Evolutionary conservation across 2,888 invertebrate genomes (phyloP), one percentile per base, ranked within the genome.

Genomic region (Idaea dimidiata): DNA sequence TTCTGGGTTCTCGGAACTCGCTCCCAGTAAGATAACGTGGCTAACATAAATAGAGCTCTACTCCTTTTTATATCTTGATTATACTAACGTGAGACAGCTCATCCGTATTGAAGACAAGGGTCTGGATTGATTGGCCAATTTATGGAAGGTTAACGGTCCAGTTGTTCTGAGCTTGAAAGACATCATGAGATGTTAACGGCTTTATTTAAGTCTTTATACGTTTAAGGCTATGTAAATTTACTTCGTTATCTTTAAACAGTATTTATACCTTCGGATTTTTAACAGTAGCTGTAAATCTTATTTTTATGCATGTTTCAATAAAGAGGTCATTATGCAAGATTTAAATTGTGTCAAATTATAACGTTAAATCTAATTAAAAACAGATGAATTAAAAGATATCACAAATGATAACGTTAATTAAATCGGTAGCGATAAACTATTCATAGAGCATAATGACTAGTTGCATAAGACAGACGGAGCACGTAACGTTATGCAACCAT

Each of bases 121-220:
- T 74, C 77, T 75, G 66, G 72, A 76, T 78, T 80, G 78, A 80
- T 77, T 80, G 76, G 79, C 72, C 74, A 75, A 78, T 79, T 78
- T 76, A 70, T 75, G 71, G 68, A 75, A 81, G 79, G 83, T 80
- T 82, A 83, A 82, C 77, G 78, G 77, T 78, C 71, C 68, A 67
- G 69, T 69, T 65, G 71, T 71, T 70, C 70, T 59, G 65, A 73
- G 76, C 68, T 74, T 71, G 60, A 69, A 64, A 76, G 65, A 71
- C 63, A 71, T 77, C 65, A 62, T 62, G 56, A 56, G 18, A 63
- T 60, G 66, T 66, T 71, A 72, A 73, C 73, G 62, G 67, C 63
- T 71, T 66, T 70, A 76, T 78, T 71, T 71, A 65, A 70, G 66
- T 68, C 64, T 64, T 17, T 61, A 58, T 63, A 61, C 17, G 61